Base-by-base conservation (phyloP, 2,113 vertebrate species). In the Bos taurus region DNA sequence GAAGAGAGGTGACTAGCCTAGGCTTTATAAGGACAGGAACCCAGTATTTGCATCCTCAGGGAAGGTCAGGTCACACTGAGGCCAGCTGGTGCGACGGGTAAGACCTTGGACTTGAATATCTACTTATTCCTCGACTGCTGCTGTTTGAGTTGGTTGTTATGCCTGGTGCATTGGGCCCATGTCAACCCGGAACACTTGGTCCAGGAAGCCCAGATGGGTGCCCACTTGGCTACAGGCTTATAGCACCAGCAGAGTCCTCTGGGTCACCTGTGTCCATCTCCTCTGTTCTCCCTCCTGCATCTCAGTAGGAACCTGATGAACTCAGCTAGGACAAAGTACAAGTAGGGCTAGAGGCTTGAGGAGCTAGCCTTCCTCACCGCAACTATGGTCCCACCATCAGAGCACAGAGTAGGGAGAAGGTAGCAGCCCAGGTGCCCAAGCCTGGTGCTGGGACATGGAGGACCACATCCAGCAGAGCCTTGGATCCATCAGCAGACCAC, bases 241-340 rank as follows among this genome's bases (percentile, higher is more conserved):
- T 10, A 67, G 8, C 16, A 67, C 17, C 64, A 67, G 33, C 16
- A 36, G 33, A 36, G 8, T 0, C 33, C 17, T 67, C 16, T 10
- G 15, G 16, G 33, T 67, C 17, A 67, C 64, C 64, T 19, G 33
- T 19, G 64, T 36, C 33, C 16, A 2, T n/a, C 4, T 67, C 4
- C 17, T 21, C 16, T 0, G 2, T 0, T 67, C 16, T 17, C 8
- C 1, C 25, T 0, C 16, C 64, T 67, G 8, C 64, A 5, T 67
- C 62, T 60, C 40, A 67, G 64, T 67, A 67, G 16, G 4, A 67
- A 36, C 33, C 33, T 2, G 33, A 67, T 67, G 64, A 67, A 67
- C 33, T 67, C 33, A n/a, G 16, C 16, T n/a, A 0, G 0, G 64
- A 10, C 33, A 67, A 67, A 67, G 33, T 67, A 67, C 33, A 67